Base-by-base conservation (phyloP, 2,888 invertebrate species). In the Xylota sylvarum region DNA sequence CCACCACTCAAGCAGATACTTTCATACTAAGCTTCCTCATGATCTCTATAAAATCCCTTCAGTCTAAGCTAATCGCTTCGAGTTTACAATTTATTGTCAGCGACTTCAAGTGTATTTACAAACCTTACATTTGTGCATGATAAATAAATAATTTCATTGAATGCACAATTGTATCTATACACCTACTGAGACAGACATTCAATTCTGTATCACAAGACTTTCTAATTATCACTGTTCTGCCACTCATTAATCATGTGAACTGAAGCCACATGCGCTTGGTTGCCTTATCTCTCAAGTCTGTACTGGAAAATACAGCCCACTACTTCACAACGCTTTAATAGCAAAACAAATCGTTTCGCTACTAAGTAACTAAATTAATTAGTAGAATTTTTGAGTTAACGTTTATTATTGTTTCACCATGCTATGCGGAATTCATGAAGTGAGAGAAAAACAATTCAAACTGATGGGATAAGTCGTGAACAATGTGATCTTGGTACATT, bases 151-250 rank as follows among this genome's bases (percentile, higher is more conserved):
- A 35, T 35, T 35, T 9, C 46, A 46, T n/a, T 64, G 64, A 48
- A 46, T 32, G 46, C n/a, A 35, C 5, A 30, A 27, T 35, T 35
- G 23, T 37, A 37, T 23, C 23, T 23, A 37, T 2, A 5, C 43
- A 19, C 17, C 9, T 48, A 4, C 14, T 37, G 10, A 10, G 43
- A 43, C 14, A 14, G 14, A 1, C 14, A 3, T 23, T 9, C 23
- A 19, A 46, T 12, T 12, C 32, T 37, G 10, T 19, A 64, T 74
- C 74, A 74, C 74, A 74, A 74, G 64, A 55, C 74, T 35, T 9
- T 48, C 48, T 62, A 30, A 62, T 74, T 64, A 64, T 43, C 64
- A 37, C 40, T 30, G 30, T 12, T 19, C 27, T 30, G 17, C 2
- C 9, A 5, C 50, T 48, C 52, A 43, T 74, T 43, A 64, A 74